Base-by-base conservation (phyloP, 2,888 invertebrate genomes). In the Chrysolina americana region DNA sequence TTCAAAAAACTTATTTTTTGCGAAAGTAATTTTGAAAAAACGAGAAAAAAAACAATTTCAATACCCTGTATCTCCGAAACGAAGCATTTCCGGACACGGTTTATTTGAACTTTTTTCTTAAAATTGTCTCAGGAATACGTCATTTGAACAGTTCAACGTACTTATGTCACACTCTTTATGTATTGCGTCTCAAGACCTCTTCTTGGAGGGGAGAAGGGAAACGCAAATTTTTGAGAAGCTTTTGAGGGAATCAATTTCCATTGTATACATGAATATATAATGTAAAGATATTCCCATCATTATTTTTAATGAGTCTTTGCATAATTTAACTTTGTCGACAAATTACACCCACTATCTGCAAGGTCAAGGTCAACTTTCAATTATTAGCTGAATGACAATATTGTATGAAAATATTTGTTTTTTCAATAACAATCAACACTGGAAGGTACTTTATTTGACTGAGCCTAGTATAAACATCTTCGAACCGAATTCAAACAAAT, bases 261-360 rank as follows among this genome's bases (percentile, higher is more conserved):
- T 44, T 9, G 44, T 13, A 44, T 44, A 9, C 15, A 44, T 15
- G 44, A 44, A 44, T 44, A 15, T 44, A 15, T 44, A 2, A 8
- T 1, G 13, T 19, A 19, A 53, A 53, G 5, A 53, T 53, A 53
- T 53, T 13, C 53, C 19, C 53, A 23, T 53, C 53, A 53, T 53
- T 53, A 53, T 53, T 53, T 53, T 53, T 21, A 53, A 53, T 53
- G 53, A 53, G 53, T 23, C 19, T 21, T 21, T 53, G 21, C 5
- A 5, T 53, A 21, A 5, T 53, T 11, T 5, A 53, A 19, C 21
- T 53, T 53, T 11, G 23, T 21, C 21, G 21, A 21, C 23, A 53
- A n/a, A 11, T 53, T 21, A 53, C 21, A 53, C 53, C 19, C 19
- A 23, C 53, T 13, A 53, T 53, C 53, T 1, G 4, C 53, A 53